phyloP scores from a whole-genome alignment of 2,113 vertebrate genomes.

The Pseudorasbora parva region DNA sequence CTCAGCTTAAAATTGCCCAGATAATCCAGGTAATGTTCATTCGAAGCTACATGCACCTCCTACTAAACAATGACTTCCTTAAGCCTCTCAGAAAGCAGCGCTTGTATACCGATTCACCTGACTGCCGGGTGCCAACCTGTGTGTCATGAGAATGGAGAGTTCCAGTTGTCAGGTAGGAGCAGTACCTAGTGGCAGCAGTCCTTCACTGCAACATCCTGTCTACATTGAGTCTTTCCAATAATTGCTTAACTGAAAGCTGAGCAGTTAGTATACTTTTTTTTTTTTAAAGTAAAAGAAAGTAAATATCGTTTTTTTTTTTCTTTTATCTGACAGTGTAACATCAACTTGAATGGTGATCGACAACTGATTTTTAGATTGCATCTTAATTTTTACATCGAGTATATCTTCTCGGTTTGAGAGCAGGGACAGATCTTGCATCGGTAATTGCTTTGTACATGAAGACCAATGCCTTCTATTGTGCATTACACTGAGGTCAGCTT shows the following conservation, averaged over 20 bases:
- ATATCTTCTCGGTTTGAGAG: neutral
- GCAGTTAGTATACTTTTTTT: neutral
- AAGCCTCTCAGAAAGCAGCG: neutral
- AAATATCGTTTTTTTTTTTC: too few species aligned
- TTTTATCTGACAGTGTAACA: neutral
- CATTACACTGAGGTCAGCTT: neutral
- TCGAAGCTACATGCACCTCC: neutral
- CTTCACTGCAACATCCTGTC: constrained; percentile 53
- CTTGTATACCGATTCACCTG: neutral
- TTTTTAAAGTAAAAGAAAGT: too few species aligned
- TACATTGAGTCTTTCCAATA: constrained; percentile 27
- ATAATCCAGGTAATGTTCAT: neutral
- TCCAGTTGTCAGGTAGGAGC: constrained; percentile 63
- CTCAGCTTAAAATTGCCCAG: neutral
- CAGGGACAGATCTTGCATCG: neutral
- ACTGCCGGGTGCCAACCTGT: neutral
- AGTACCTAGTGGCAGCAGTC: constrained; percentile 63
- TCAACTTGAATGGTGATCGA: neutral
- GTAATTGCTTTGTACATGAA: neutral
- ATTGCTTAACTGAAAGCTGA: neutral
- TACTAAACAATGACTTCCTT: neutral
- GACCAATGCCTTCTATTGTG: neutral
- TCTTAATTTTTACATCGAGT: neutral
- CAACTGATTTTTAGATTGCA: neutral
- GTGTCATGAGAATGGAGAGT: neutral